A percentile compares a stretch with the other conserved stretches of the same genome.
Evolutionary conservation across 2,113 vertebrate genomes (phyloP).

Genomic region (Hoplias malabaricus): DNA sequence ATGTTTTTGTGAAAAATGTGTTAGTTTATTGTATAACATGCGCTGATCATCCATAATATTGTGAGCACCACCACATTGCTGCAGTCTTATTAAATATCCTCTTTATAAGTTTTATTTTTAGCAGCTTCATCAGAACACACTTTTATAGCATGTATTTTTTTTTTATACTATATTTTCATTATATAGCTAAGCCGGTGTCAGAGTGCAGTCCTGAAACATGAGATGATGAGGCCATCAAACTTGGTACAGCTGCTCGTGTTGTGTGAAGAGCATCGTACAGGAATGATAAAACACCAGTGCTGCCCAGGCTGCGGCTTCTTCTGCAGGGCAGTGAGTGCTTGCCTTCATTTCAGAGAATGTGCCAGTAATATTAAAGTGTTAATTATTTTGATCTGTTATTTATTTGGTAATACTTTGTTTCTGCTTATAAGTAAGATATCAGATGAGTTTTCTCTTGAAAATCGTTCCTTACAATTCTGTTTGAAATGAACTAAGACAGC

Average conservation of each 20-base stretch:
- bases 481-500: no score
- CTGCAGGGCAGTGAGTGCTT: slow-evolving; percentile 89
- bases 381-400: neutral
- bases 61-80: no score
- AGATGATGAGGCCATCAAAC: slow-evolving; percentile 97
- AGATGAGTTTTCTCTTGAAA: no score
- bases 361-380: neutral
- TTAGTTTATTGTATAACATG: no score
- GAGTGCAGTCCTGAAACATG: slow-evolving; percentile 88
- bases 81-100: no score
- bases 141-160: no score
- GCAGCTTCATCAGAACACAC: neutral
- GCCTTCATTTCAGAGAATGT: neutral
- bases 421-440: no score
- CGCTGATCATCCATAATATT: no score
- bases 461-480: no score
- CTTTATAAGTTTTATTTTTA: neutral
- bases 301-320: slow-evolving; percentile 97
- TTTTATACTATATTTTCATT: no score
- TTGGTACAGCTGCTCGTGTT: slow-evolving; percentile 92
- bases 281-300: slow-evolving; percentile 98
- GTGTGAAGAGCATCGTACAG: slow-evolving; percentile 93
- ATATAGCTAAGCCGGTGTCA: slow-evolving; percentile 88
- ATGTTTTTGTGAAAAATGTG: no score
- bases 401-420: no score